These are phyloP conservation scores for Diadumene lineata DNA, from an alignment of 92 coral and sea anemone species.

Conservation along the genomic window DNA sequence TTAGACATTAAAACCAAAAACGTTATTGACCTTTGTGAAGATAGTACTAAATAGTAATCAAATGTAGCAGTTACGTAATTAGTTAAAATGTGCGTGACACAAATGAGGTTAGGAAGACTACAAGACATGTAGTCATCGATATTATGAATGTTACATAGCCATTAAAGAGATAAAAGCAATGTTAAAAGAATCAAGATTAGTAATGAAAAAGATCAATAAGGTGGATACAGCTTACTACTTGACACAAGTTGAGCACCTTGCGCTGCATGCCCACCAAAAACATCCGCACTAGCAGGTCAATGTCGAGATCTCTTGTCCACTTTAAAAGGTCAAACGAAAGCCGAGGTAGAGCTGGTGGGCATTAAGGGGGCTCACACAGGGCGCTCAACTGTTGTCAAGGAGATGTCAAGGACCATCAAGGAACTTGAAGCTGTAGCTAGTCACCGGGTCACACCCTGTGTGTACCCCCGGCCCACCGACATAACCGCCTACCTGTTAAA, in stretches of 20 bases:
- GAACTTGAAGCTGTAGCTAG: conserved; percentile 35
- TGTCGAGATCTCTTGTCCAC: not conserved
- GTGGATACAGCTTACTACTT: conserved; percentile 34
- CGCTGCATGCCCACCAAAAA: conserved; percentile 26
- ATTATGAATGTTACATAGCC: not conserved
- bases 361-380: conserved; percentile 61
- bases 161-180: not conserved
- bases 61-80: too few species aligned
- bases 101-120: not conserved
- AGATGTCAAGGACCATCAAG: conserved; percentile 20
- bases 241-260: conserved; percentile 26
- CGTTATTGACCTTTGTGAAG: too few species aligned
- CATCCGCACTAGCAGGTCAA: not conserved
- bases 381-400: conserved; percentile 37
- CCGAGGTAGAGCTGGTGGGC: conserved; percentile 24
- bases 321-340: not conserved
- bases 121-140: not conserved
- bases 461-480: conserved; percentile 50
- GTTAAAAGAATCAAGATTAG: not conserved
- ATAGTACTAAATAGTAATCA: too few species aligned
- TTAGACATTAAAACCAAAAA: too few species aligned
- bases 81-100: not conserved
- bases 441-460: conserved; percentile 54
- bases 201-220: not conserved
- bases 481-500: conserved; percentile 35